These are phyloP conservation scores for Aphis gossypii DNA, from an alignment of 1,140 invertebrate genomes.

Conservation along the genomic window DNA sequence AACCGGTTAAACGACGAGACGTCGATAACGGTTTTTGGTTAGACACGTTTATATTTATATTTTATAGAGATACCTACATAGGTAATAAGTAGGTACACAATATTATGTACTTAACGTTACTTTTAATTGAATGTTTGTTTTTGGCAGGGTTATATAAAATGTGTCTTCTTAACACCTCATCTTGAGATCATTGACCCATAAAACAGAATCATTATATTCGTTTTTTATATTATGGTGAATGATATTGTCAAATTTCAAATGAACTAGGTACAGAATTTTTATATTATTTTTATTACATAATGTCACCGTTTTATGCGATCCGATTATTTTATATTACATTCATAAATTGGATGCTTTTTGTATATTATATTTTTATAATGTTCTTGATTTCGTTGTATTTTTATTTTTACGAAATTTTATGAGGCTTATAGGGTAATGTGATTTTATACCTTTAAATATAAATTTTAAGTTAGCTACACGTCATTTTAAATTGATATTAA, in stretches of 20 bases:
- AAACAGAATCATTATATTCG: not conserved
- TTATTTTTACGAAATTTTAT: not conserved
- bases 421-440: not conserved
- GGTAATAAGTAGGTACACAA: too few species aligned
- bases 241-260: not conserved
- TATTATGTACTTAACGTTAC: not conserved
- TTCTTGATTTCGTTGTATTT: not conserved
- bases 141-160: not conserved
- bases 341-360: not conserved
- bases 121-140: not conserved
- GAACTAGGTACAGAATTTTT: not conserved
- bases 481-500: not conserved
- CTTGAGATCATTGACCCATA: constrained; percentile 24
- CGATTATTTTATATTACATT: not conserved
- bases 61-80: not conserved
- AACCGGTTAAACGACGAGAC: not conserved
- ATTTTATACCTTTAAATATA: not conserved
- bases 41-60: not conserved
- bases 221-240: not conserved
- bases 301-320: not conserved
- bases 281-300: not conserved
- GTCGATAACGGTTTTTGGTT: not conserved
- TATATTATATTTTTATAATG: not conserved
- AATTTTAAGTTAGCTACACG: not conserved
- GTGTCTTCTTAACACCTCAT: not conserved